Conservation (phyloP, 1,140 invertebrate species). For the Metopolophium dirhodum region DNA sequence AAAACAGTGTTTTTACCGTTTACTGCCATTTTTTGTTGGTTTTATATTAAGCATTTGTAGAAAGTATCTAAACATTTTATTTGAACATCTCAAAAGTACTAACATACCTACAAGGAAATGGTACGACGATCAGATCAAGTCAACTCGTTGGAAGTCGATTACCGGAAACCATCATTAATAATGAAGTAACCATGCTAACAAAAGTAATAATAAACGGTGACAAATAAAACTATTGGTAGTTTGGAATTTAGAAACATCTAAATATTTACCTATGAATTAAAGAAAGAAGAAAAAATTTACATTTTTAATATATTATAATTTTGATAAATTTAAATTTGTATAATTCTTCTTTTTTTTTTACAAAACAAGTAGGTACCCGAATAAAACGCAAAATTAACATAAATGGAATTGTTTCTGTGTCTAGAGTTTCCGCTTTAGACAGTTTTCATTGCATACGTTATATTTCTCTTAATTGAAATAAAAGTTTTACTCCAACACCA, state of each 20-base stretch:
- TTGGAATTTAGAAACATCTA: neutral
- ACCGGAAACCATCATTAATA: neutral
- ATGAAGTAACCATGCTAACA: neutral
- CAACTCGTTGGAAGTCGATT: neutral
- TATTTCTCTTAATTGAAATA: neutral
- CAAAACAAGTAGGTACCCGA: neutral
- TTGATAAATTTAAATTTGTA: neutral
- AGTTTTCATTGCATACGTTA: conserved; percentile 9
- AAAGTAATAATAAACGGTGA: neutral
- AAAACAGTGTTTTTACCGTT: neutral
- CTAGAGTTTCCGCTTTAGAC: neutral
- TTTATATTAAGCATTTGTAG: no score
- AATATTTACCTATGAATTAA: neutral
- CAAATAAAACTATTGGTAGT: neutral
- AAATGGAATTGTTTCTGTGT: conserved; percentile 1
- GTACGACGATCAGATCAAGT: neutral
- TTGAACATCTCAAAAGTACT: neutral
- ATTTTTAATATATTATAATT: neutral
- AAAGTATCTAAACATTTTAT: no score
- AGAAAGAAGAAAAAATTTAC: neutral
- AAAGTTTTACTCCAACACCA: conserved; percentile 3
- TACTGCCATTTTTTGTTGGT: no score
- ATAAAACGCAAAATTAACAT: neutral
- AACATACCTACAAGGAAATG: neutral
- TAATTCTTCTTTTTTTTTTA: neutral